Percentiles rank a stretch among this genome's conserved stretches.
phyloP scores from a whole-genome alignment of 2,888 invertebrate species.

The Oasisia sp. region DNA sequence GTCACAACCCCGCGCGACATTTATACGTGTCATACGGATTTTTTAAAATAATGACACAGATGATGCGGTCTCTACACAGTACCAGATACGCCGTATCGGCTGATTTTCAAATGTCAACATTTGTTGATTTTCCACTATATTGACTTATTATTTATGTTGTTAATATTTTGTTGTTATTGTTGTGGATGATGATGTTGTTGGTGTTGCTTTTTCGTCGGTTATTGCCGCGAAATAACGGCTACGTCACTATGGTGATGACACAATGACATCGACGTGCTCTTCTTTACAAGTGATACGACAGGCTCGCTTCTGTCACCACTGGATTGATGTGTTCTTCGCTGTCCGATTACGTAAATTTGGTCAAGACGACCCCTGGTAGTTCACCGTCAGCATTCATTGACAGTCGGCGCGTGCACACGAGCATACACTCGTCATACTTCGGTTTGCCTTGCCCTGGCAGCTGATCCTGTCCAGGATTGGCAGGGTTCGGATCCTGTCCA shows the following conservation, averaged over 20 bases:
- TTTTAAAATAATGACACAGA: not conserved
- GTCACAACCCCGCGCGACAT: not conserved
- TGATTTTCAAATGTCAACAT: not conserved
- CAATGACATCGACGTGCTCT: not conserved
- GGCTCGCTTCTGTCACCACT: not conserved
- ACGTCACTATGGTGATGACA: not conserved
- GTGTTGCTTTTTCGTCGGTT: not conserved
- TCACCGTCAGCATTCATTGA: not conserved
- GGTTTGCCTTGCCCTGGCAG: not conserved
- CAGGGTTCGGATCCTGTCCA: too few relatives aligned
- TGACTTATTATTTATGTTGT: not conserved
- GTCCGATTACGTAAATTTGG: not conserved
- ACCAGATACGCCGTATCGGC: not conserved
- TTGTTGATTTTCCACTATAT: not conserved
- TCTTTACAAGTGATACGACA: not conserved
- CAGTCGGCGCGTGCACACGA: not conserved
- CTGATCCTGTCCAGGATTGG: not conserved
- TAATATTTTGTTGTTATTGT: not conserved
- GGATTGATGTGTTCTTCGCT: too few relatives aligned
- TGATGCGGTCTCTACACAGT: not conserved
- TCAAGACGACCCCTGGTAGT: not conserved
- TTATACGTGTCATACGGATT: not conserved
- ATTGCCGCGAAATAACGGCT: not conserved
- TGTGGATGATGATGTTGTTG: not conserved
- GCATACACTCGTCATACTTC: not conserved